Evolutionary conservation across 2,113 vertebrate species (phyloP), one percentile per base, ranked within the genome.

Genomic region (Pangasianodon hypophthalmus): DNA sequence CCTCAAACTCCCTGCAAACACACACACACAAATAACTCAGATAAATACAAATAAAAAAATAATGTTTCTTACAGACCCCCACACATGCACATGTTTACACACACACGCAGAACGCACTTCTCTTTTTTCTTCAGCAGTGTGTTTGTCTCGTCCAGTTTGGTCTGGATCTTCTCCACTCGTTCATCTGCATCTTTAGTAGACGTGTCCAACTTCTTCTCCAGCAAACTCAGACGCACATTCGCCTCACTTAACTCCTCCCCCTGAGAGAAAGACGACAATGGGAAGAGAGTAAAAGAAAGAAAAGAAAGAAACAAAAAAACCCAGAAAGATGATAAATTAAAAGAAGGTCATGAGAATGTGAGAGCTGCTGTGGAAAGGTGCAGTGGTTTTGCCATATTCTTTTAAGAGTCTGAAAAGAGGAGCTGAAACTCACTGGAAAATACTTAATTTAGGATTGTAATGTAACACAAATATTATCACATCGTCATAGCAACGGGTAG

Each of bases 131-230:
- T 97, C 87, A 99, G 97, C 94, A 98, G 95, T 0, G 96, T 92
- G 92, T 98, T 97, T 0, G 97, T 97, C 90, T 99, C 98, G 0
- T 98, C 97, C 92, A 99, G 96, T 41, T 96, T 96, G 0, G 96
- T 97, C 94, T 99, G 98, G 73, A 99, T 99, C 94, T 98, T 99
- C 18, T 99, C 98, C 4, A 98, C 98, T 0, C 98, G 96, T 10
- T 99, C 98, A 0, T 99, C 98, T 0, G 98, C 98, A 0, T 99
- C 98, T 94, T 96, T 98, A 90, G 98, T 97, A 0, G 98, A 97
- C 0, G 97, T 98, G 97, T 99, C 98, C 93, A 99, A 94, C 94
- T 99, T 99, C 96, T 98, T 99, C 95, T 99, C 98, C 95, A 99
- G 92, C 3, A 99, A 96, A 88, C 97, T 98, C 86, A 99, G 96